Conservation (phyloP, 2,113 vertebrate genomes). For the Aix galericulata region DNA sequence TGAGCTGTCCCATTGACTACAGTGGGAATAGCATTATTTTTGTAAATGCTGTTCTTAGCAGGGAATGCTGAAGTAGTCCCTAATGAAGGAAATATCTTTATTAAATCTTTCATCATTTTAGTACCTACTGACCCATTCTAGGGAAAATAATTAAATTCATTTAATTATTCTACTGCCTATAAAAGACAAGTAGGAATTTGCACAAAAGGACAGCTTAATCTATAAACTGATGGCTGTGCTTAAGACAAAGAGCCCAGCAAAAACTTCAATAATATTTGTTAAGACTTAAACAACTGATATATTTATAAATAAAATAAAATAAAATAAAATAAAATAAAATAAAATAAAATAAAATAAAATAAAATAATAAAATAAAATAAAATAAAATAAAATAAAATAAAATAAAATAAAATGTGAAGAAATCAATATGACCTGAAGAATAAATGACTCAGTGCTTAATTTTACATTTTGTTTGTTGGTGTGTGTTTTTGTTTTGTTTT, state of each 20-base stretch:
- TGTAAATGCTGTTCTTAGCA: not conserved
- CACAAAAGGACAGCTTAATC: not conserved
- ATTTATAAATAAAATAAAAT: not conserved
- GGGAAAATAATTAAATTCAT: slow-evolving; percentile 52
- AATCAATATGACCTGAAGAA: not conserved
- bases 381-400: not conserved
- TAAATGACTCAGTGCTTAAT: not conserved
- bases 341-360: not conserved
- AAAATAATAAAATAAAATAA: not conserved
- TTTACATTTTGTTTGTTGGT: not conserved
- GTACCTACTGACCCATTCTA: slow-evolving; percentile 2
- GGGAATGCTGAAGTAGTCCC: slow-evolving; percentile 23
- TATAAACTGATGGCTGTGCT: not conserved
- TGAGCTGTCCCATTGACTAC: not conserved
- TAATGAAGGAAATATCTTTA: slow-evolving; percentile 26
- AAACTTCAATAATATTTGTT: not conserved
- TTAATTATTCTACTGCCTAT: slow-evolving; percentile 24
- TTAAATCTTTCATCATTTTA: slow-evolving; percentile 45
- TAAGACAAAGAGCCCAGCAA: not conserved
- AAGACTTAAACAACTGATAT: not conserved
- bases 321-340: not conserved
- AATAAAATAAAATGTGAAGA: not conserved
- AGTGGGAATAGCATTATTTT: slow-evolving; percentile 8
- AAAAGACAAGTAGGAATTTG: slow-evolving; percentile 13
- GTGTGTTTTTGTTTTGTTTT: not conserved